Evolutionary conservation across 2,888 invertebrate genomes (phyloP).

Genomic region (Tricholauxania praeusta): DNA sequence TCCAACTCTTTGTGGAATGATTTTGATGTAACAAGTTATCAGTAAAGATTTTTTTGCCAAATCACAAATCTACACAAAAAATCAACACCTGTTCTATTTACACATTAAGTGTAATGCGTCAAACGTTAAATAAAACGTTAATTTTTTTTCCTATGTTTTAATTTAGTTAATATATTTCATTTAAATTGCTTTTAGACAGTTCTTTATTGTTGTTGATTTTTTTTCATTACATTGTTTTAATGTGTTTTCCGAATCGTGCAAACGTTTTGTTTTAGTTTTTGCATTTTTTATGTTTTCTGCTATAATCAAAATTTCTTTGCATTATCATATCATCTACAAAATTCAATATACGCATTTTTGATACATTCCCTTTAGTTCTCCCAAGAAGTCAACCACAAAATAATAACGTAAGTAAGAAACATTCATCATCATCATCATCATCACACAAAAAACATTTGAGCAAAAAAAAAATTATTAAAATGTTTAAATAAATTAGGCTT

Average conservation of each 20-base stretch:
- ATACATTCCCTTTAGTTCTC: background rate
- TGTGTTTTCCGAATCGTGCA: constrained; percentile 2
- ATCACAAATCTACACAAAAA: too few species aligned
- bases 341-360: constrained; percentile 1
- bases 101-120: too few species aligned
- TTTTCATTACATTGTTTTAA: constrained; percentile 19
- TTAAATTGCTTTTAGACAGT: constrained; percentile 20
- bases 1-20: too few species aligned
- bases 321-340: background rate
- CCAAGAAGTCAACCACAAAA: constrained; percentile 21
- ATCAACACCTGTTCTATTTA: too few species aligned
- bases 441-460: constrained; percentile 29
- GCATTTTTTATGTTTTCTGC: too few species aligned
- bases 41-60: too few species aligned
- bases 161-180: constrained; percentile 17
- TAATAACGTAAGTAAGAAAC: constrained; percentile 14
- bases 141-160: background rate
- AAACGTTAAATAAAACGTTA: too few species aligned
- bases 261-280: constrained; percentile 5
- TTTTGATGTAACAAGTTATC: too few species aligned
- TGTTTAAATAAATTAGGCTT: background rate
- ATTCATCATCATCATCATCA: background rate
- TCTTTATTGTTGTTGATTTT: constrained; percentile 26
- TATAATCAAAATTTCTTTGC: too few species aligned
- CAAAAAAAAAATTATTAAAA: constrained; percentile 5